Conservation (phyloP, 2,888 invertebrate species). For the Brenthis daphne region DNA sequence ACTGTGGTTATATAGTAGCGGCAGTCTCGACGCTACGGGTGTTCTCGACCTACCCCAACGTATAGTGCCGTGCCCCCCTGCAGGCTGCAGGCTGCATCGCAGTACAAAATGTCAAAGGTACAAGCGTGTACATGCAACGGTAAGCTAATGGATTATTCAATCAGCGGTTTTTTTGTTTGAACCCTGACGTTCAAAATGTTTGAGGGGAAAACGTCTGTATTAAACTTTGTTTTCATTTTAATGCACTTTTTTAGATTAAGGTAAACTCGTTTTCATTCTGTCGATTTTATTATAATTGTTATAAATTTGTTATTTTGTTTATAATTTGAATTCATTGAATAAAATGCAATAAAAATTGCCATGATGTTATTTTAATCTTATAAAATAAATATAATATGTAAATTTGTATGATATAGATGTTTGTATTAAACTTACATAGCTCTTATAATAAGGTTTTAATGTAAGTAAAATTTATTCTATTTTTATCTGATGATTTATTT, state of each 20-base stretch:
- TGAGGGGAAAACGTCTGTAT: conserved; percentile 19
- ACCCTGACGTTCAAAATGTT: conserved; percentile 22
- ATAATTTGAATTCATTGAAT: too few relatives aligned
- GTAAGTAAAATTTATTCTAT: too few relatives aligned
- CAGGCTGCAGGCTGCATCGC: conserved; percentile 52
- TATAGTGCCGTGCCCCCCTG: conserved; percentile 56
- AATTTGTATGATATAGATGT: too few relatives aligned
- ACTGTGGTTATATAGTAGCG: conserved; percentile 45
- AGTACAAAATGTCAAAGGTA: conserved; percentile 34
- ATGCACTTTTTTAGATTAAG: neutral
- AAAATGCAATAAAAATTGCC: too few relatives aligned
- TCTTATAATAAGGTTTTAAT: too few relatives aligned
- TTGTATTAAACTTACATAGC: too few relatives aligned
- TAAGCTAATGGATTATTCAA: conserved; percentile 38
- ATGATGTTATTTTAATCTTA: too few relatives aligned
- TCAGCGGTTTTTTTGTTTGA: conserved; percentile 35
- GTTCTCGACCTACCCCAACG: conserved; percentile 73
- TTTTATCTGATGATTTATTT: too few relatives aligned
- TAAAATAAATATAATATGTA: too few relatives aligned
- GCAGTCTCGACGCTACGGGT: conserved; percentile 59
- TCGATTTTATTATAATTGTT: neutral
- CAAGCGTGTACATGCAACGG: conserved; percentile 23
- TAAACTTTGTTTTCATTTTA: conserved; percentile 10
- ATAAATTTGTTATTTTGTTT: neutral
- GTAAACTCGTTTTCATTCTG: neutral